These are phyloP conservation scores for Chrysogorgia sp. DNA, from an alignment of 92 coral and sea anemone genomes.

Conservation along the genomic window DNA sequence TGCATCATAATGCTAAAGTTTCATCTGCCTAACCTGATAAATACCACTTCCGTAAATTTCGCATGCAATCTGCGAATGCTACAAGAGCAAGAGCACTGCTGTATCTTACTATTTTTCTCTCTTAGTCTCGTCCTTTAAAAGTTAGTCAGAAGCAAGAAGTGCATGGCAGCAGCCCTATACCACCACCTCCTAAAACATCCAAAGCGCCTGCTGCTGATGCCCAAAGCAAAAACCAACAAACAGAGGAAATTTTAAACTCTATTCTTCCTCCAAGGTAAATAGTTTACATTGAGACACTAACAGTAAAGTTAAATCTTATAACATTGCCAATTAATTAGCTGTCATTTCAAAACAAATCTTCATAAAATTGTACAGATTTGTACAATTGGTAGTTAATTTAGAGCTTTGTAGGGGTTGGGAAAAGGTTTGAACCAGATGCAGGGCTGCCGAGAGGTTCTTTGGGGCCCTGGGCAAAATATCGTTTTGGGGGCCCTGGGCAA, in stretches of 20 bases:
- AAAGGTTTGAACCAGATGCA: too few species aligned
- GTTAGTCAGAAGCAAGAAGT: constrained; percentile 95
- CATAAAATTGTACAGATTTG: too few species aligned
- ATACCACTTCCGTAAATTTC: too few species aligned
- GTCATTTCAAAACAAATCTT: not conserved
- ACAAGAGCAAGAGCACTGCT: not conserved
- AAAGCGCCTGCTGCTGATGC: constrained; percentile 91
- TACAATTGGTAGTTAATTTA: not conserved
- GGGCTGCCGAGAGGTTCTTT: too few species aligned
- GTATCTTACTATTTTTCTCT: not conserved
- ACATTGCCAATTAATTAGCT: not conserved
- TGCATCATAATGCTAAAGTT: too few species aligned
- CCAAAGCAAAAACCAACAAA: constrained; percentile 88
- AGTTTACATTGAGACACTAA: too few species aligned
- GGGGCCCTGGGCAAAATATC: too few species aligned
- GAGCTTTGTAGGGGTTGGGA: too few species aligned
- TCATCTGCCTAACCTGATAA: too few species aligned
- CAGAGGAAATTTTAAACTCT: constrained; percentile 96
- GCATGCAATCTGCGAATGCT: not conserved
- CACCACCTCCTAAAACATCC: constrained; percentile 89
- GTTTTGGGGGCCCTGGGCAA: too few species aligned
- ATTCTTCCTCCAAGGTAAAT: constrained; percentile 92
- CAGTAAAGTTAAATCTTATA: too few species aligned
- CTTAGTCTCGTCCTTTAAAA: constrained; percentile 89
- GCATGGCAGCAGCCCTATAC: constrained; percentile 71